A percentile compares a stretch with the other conserved stretches of the same genome.
Conservation (phyloP, 92 coral and sea anemone species). For the Zoanthus sansibaricus region DNA sequence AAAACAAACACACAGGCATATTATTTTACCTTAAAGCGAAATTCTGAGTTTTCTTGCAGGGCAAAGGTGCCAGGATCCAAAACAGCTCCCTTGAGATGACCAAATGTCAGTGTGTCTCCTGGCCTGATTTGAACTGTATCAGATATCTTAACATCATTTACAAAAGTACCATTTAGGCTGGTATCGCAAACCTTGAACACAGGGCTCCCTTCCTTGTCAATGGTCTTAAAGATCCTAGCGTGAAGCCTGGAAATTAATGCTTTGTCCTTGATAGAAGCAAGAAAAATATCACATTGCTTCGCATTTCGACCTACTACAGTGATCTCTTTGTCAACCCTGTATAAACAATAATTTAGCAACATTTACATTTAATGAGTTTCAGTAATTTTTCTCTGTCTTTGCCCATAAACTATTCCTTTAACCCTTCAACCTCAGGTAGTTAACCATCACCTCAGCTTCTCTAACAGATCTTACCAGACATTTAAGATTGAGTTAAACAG, state of each 20-base stretch:
- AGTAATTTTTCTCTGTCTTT: too few species aligned
- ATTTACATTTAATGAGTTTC: too few species aligned
- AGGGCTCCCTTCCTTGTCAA: slow-evolving; percentile 51
- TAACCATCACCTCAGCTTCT: too few species aligned
- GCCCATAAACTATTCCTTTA: too few species aligned
- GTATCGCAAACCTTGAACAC: slow-evolving; percentile 83
- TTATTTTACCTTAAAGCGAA: slow-evolving; percentile 75
- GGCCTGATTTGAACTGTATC: slow-evolving; percentile 74
- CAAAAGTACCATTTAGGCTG: slow-evolving; percentile 94
- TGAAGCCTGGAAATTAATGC: slow-evolving; percentile 93
- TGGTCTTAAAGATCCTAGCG: slow-evolving; percentile 76
- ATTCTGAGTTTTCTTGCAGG: slow-evolving; percentile 84
- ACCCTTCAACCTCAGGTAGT: too few species aligned
- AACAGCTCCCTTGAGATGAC: slow-evolving; percentile 87
- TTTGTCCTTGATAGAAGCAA: slow-evolving; percentile 84
- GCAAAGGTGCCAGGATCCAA: slow-evolving; percentile 73
- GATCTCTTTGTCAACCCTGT: slow-evolving; percentile 78
- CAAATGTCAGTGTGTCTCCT: slow-evolving; percentile 93
- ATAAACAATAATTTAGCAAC: neutral
- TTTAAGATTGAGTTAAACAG: too few species aligned
- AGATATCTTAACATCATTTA: slow-evolving; percentile 82
- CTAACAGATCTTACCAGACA: too few species aligned
- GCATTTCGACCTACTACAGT: slow-evolving; percentile 88
- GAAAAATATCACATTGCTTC: slow-evolving; percentile 73
- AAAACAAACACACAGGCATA: too few species aligned